Conservation (phyloP, 2,888 invertebrate species). For the Acanthoscelides obtectus region DNA sequence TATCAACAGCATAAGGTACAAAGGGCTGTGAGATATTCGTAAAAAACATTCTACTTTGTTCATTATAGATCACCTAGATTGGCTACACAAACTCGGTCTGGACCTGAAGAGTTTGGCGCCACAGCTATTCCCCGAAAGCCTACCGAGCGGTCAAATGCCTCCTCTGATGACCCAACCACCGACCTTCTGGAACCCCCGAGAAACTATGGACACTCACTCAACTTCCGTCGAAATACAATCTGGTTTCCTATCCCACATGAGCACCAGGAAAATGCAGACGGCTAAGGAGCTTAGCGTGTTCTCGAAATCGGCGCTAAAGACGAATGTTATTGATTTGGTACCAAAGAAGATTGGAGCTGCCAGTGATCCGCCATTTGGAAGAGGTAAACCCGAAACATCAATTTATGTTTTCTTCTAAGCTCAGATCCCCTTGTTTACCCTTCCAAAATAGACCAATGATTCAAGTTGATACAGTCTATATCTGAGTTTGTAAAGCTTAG, state of each 20-base stretch:
- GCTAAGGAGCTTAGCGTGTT: conserved; percentile 73
- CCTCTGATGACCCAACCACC: conserved; percentile 59
- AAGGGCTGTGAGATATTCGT: too few relatives aligned
- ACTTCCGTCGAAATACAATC: conserved; percentile 64
- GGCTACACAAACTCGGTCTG: conserved; percentile 82
- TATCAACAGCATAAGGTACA: too few relatives aligned
- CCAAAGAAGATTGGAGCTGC: conserved; percentile 75
- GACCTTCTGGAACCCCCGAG: conserved; percentile 50
- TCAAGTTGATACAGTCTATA: too few relatives aligned
- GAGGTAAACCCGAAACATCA: too few relatives aligned
- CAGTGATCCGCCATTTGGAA: conserved; percentile 85
- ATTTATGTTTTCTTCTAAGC: too few relatives aligned
- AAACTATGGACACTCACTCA: conserved; percentile 56
- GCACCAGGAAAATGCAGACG: conserved; percentile 72
- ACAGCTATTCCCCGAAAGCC: conserved; percentile 70
- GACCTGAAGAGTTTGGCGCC: conserved; percentile 82
- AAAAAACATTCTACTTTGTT: too few relatives aligned
- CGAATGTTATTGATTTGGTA: conserved; percentile 69
- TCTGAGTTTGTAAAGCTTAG: too few relatives aligned
- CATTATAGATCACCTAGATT: conserved; percentile 74
- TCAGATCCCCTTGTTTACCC: too few relatives aligned
- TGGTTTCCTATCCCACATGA: conserved; percentile 77
- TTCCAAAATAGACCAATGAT: too few relatives aligned
- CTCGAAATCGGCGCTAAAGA: conserved; percentile 73
- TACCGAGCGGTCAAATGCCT: conserved; percentile 63